Conservation (phyloP, 2,888 invertebrate genomes). For the Cheilosia pagana region DNA sequence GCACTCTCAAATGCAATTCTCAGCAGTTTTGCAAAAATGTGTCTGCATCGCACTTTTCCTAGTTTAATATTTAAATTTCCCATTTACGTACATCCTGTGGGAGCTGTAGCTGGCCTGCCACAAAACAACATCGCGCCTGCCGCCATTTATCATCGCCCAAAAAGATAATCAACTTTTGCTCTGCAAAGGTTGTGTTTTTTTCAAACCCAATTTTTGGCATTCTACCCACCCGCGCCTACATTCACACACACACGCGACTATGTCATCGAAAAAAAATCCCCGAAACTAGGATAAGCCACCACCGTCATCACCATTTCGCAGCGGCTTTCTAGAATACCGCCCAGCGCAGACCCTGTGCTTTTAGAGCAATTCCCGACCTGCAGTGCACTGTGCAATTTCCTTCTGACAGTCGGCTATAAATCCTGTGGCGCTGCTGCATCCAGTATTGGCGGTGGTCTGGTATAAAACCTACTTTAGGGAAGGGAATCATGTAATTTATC, state of each 20-base stretch:
- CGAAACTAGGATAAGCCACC: slow-evolving; percentile 9
- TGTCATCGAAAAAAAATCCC: background rate
- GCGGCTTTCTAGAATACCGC: background rate
- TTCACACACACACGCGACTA: background rate
- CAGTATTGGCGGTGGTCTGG: background rate
- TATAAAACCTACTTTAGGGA: background rate
- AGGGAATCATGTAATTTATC: slow-evolving; percentile 53
- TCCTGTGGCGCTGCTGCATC: slow-evolving; percentile 17
- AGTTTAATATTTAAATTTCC: background rate
- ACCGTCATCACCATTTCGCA: slow-evolving; percentile 1
- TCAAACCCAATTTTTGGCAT: background rate
- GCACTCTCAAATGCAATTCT: no score
- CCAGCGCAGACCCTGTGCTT: background rate
- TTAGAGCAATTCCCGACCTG: slow-evolving; percentile 13
- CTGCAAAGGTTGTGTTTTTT: slow-evolving; percentile 2
- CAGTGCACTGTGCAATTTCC: slow-evolving; percentile 24
- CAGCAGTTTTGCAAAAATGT: no score
- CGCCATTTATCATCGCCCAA: background rate
- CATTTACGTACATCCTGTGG: background rate
- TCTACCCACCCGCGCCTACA: background rate
- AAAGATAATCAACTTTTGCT: background rate
- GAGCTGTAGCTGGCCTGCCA: background rate
- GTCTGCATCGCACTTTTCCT: no score
- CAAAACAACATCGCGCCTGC: background rate
- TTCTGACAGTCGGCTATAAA: slow-evolving; percentile 46